Conservation (phyloP, 2,113 vertebrate genomes). For the Sceloporus tristichus region DNA sequence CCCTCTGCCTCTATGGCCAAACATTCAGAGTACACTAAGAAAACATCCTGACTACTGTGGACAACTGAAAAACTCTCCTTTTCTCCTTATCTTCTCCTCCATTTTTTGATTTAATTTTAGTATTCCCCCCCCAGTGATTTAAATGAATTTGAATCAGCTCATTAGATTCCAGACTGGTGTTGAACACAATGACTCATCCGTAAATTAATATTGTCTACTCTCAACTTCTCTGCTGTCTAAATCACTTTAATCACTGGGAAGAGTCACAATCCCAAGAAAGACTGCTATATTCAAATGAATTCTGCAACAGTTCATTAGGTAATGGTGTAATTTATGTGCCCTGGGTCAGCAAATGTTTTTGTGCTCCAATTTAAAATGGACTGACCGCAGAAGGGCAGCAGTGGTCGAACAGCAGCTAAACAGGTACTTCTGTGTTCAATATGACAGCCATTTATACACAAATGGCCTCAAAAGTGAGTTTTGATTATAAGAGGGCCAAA, state of each 20-base stretch:
- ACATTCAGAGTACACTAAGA: constrained; percentile 14
- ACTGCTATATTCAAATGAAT: constrained; percentile 71
- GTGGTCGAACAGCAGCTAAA: constrained; percentile 42
- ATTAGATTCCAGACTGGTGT: constrained; percentile 76
- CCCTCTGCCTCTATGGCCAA: accelerated
- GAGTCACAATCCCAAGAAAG: constrained; percentile 69
- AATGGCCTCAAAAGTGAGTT: constrained; percentile 17
- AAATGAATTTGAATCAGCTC: constrained; percentile 82
- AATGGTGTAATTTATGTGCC: constrained; percentile 69
- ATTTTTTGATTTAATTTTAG: constrained; percentile 47
- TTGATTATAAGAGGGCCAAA: constrained; percentile 38
- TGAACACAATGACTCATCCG: constrained; percentile 79
- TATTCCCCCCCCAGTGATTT: constrained; percentile 70
- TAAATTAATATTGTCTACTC: constrained; percentile 81
- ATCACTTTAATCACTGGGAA: constrained; percentile 74
- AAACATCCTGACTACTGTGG: not conserved
- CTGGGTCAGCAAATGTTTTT: constrained; percentile 69
- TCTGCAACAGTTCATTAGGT: constrained; percentile 75
- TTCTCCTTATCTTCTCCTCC: not conserved
- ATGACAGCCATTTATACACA: constrained; percentile 24
- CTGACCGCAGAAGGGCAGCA: constrained; percentile 18
- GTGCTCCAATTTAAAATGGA: constrained; percentile 57
- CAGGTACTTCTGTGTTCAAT: constrained; percentile 49
- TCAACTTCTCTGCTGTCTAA: constrained; percentile 74
- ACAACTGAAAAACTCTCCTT: constrained; percentile 29